Evolutionary conservation across 2,888 invertebrate genomes (phyloP), one percentile per base, ranked within the genome.

Genomic region (Tenthredo distinguenda): DNA sequence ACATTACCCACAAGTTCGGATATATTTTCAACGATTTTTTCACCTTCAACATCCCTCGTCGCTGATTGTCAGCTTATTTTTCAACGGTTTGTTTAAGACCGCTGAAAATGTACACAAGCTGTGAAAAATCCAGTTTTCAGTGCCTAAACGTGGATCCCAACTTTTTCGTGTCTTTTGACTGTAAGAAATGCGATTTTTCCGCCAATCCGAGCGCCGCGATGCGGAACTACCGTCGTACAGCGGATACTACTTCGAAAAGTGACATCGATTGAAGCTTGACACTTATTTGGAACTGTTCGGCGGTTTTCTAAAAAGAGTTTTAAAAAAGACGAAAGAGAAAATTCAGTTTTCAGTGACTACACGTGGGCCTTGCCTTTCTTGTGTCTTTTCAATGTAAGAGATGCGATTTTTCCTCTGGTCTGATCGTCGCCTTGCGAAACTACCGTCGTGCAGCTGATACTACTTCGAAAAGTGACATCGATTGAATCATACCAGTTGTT

Each of bases 161-260:
- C 7, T 58, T 21, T 21, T 21, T 58, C 9, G 6, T 58, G 21
- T 58, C 9, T 58, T 21, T 21, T 6, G 58, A 58, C 2, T 58
- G 21, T 58, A 21, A 21, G 9, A 12, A 6, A 21, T 2, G 21
- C 21, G 18, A 58, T n/a, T 58, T 58, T 21, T 58, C 58, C 58
- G 9, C 18, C 1, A 9, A 21, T 58, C 58, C 21, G 58, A 58
- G 6, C 58, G 18, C 18, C 50, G 18, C 50, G 50, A 18, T 4
- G 18, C 18, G 18, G 18, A 18, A 18, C 18, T 50, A 50, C 50
- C 50, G 21, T 62, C 62, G 62, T 21, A 26, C 1, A 6, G 55
- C 55, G n/a, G 55, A 55, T 55, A n/a, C 55, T n/a, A n/a, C 55
- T 55, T n/a, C n/a, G 55, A 55, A 55, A 55, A 55, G n/a, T 55